A percentile compares a stretch with the other conserved stretches of the same genome.
Evolutionary conservation across 2,888 invertebrate species (phyloP).

Genomic region (Apodemia mormo): DNA sequence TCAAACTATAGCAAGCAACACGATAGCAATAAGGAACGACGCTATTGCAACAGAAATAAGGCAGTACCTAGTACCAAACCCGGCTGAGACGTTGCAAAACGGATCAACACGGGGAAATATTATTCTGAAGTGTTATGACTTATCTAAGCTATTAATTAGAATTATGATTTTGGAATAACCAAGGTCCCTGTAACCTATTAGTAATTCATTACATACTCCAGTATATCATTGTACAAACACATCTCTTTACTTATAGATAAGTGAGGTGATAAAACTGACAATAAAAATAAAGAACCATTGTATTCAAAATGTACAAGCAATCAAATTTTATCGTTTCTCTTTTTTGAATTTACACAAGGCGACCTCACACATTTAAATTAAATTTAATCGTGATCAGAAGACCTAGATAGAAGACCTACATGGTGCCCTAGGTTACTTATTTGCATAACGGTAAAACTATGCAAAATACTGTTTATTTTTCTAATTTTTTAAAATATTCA

Average conservation of each 20-base stretch:
- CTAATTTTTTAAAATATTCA: too few relatives aligned
- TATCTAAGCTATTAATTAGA: too few relatives aligned
- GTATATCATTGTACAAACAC: not conserved
- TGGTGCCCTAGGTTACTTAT: not conserved
- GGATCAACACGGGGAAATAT: too few relatives aligned
- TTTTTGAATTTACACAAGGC: constrained; percentile 13
- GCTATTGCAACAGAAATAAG: too few relatives aligned
- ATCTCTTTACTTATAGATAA: not conserved
- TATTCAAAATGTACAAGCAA: constrained; percentile 70
- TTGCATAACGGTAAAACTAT: not conserved
- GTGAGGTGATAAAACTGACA: constrained; percentile 27
- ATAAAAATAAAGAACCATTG: constrained; percentile 65
- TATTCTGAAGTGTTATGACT: too few relatives aligned
- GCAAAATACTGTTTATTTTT: too few relatives aligned
- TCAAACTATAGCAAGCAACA: too few relatives aligned
- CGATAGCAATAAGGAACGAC: too few relatives aligned
- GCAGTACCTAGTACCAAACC: too few relatives aligned
- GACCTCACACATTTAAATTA: constrained; percentile 11
- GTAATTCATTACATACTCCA: not conserved
- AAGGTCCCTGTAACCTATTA: not conserved
- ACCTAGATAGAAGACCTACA: not conserved
- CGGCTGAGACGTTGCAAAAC: too few relatives aligned
- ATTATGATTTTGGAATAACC: not conserved
- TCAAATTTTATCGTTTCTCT: constrained; percentile 49
- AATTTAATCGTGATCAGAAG: not conserved